Percentiles rank a stretch among this genome's conserved stretches.
These are phyloP conservation scores for Dromiciops gliroides DNA, from an alignment of 2,113 vertebrate species.

Conservation along the genomic window DNA sequence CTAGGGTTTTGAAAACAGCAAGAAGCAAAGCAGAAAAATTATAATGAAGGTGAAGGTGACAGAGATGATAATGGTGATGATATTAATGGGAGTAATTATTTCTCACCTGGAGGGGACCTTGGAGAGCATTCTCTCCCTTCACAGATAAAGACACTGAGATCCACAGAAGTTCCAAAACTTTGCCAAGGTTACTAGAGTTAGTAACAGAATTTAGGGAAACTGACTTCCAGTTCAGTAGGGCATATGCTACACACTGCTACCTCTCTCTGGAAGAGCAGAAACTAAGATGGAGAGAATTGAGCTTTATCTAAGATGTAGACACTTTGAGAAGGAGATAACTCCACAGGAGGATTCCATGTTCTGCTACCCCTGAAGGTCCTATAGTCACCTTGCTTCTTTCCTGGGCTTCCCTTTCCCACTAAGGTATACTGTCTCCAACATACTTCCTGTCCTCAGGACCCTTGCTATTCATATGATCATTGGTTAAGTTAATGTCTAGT, in stretches of 20 bases:
- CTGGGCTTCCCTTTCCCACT: not conserved
- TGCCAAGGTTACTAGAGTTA: not conserved
- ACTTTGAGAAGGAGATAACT: not conserved
- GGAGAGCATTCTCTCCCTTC: not conserved
- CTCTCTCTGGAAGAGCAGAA: not conserved
- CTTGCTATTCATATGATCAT: not conserved
- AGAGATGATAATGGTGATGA: not conserved
- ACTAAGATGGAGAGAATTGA: not conserved
- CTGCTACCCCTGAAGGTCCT: not conserved
- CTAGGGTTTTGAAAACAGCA: not conserved
- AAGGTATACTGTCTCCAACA: too few relatives aligned
- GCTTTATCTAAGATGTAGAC: not conserved
- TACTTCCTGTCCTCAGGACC: not conserved
- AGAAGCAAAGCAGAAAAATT: not conserved
- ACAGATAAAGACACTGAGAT: not conserved
- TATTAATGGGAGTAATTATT: not conserved
- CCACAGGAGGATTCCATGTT: too few relatives aligned
- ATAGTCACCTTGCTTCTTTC: not conserved
- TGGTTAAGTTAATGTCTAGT: not conserved
- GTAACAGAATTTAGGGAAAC: not conserved
- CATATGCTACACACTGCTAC: too few relatives aligned
- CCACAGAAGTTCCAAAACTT: not conserved
- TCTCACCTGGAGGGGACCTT: not conserved
- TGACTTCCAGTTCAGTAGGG: not conserved
- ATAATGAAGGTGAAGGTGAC: not conserved